Base-by-base conservation (phyloP, 2,797 vertebrate species). In the Heliangelus exortis region DNA sequence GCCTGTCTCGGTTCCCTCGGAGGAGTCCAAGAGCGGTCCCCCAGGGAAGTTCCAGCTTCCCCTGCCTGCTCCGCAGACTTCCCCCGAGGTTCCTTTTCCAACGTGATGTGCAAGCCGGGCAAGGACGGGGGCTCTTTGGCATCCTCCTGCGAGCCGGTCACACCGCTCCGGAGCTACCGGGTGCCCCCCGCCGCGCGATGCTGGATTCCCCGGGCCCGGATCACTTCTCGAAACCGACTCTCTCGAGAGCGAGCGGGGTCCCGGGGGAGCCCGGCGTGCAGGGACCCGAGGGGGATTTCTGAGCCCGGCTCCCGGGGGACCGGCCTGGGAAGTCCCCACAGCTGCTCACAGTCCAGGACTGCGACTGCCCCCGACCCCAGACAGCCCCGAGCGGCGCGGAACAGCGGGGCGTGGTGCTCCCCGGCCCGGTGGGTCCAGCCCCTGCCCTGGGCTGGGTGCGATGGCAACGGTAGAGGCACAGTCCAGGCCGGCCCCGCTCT, bases 41-140 rank as follows among this genome's bases (percentile, higher is more conserved):
- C 12, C 28, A 7, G 33, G 58, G 73, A 81, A 81, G 15, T 93
- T 88, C 86, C 83, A 79, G 34, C 3, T 33, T 53, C 31, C 13
- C 29, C 15, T 55, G 66, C 39, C 10, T 0, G 1, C n/a, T n/a
- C 21, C 1, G 39, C 26, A 76, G n/a, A 25, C 12, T 36, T 57
- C 58, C 29, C 65, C 28, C 0, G 43, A 3, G 6, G 48, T 80
- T 22, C 20, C 31, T 23, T 20, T 28, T 13, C 29, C 59, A 4
- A 3, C 5, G 3, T 1, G 1, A 26, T 1, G 7, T 2, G 41
- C 1, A 2, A 2, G 19, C 28, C 3, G 1, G 16, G 21, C 54
- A n/a, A 28, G 4, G 22, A 71, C 14, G 1, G 36, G 0, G 6
- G 26, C 15, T 78, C 29, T 76, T 50, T 68, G 12, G 34, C 34